Percentiles rank a stretch among this genome's conserved stretches.
Conservation (phyloP, 2,888 invertebrate species). For the Nomada lathburiana region DNA sequence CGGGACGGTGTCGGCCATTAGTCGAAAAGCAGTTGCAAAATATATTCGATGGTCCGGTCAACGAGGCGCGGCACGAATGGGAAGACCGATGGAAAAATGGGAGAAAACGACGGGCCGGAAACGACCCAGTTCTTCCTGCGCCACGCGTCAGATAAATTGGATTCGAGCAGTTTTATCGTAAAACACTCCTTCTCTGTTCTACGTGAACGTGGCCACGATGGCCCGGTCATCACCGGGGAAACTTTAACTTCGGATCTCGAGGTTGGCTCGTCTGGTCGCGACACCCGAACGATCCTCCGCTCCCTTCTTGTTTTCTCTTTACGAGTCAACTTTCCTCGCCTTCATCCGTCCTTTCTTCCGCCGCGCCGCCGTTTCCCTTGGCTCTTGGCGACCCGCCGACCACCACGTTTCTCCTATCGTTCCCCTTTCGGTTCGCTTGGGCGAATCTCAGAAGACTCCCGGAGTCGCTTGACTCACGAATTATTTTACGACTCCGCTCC, state of each 20-base stretch:
- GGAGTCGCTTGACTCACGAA: constrained; percentile 1
- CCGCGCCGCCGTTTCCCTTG: not conserved
- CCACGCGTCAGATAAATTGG: constrained; percentile 75
- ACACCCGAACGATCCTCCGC: constrained; percentile 25
- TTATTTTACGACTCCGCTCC: not conserved
- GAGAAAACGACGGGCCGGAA: constrained; percentile 71
- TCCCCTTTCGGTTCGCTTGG: not conserved
- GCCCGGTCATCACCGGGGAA: constrained; percentile 68
- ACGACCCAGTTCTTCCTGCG: constrained; percentile 73
- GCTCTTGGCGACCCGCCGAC: not conserved
- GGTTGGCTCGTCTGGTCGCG: constrained; percentile 37
- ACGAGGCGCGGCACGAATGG: constrained; percentile 16
- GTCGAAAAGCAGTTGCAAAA: constrained; percentile 46
- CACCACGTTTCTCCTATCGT: not conserved
- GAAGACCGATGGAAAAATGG: constrained; percentile 41
- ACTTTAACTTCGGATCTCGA: constrained; percentile 55
- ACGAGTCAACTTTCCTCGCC: constrained; percentile 47
- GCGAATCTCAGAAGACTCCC: not conserved
- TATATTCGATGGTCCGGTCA: constrained; percentile 29
- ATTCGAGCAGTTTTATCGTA: constrained; percentile 75
- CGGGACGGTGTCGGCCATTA: constrained; percentile 41
- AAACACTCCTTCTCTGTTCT: constrained; percentile 64
- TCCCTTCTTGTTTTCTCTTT: constrained; percentile 10
- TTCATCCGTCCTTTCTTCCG: not conserved
- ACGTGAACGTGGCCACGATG: constrained; percentile 45